Conservation (phyloP, 2,888 invertebrate species). For the Sipha maydis region DNA sequence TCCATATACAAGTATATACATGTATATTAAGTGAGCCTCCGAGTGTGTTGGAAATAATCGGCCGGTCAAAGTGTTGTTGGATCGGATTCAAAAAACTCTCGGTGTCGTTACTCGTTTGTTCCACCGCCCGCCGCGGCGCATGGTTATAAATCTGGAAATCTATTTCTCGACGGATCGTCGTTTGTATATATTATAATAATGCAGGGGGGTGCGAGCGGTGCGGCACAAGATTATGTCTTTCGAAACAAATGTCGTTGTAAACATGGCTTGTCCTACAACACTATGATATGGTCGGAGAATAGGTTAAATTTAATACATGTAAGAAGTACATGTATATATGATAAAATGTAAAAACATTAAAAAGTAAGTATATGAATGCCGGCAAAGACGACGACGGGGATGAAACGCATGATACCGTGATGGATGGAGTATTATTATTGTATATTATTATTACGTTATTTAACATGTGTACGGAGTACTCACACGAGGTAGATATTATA, state of each 20-base stretch:
- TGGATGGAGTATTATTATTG: no score
- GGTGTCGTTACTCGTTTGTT: constrained; percentile 17
- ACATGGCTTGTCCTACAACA: neutral
- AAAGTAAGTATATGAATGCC: neutral
- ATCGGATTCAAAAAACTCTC: constrained; percentile 41
- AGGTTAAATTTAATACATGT: no score
- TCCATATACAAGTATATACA: neutral
- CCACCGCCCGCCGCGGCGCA: neutral
- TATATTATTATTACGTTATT: no score
- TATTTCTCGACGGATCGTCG: constrained; percentile 9
- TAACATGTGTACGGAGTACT: no score
- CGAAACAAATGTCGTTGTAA: neutral
- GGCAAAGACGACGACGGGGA: no score
- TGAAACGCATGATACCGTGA: no score
- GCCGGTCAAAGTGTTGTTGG: constrained; percentile 33
- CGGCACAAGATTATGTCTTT: neutral
- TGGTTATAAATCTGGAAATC: constrained; percentile 14
- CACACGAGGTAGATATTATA: no score
- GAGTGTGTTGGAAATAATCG: constrained; percentile 26
- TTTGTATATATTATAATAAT: neutral
- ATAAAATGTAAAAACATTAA: neutral
- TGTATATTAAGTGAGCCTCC: constrained; percentile 28
- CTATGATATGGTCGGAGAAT: no score
- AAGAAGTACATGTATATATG: neutral
- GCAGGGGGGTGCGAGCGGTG: neutral